phyloP scores from a whole-genome alignment of 2,888 invertebrate genomes.

The Pollenia labialis region DNA sequence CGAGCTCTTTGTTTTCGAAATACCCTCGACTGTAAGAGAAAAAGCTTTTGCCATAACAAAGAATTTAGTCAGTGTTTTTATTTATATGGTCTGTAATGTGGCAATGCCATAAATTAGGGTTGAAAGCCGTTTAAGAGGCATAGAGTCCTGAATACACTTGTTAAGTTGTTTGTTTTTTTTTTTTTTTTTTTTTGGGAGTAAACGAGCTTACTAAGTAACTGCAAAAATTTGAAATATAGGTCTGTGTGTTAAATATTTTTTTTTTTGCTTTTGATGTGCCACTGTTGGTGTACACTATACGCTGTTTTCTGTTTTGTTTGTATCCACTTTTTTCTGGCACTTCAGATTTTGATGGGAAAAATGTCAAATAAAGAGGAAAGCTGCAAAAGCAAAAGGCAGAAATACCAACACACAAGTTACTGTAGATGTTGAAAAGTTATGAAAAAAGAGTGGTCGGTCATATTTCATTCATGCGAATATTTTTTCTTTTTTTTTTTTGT shows the following conservation, averaged over 20 bases:
- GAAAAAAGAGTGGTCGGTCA: constrained; percentile 43
- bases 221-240: constrained; percentile 72
- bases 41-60: constrained; percentile 22
- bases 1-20: background rate
- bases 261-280: constrained; percentile 1
- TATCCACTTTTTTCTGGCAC: constrained; percentile 45
- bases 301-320: constrained; percentile 57
- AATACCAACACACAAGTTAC: background rate
- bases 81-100: constrained; percentile 6
- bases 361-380: constrained; percentile 44
- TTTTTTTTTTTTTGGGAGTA: constrained; percentile 60
- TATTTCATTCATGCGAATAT: constrained; percentile 72
- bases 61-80: background rate
- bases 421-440: constrained; percentile 6
- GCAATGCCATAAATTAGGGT: constrained; percentile 68
- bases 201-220: constrained; percentile 48
- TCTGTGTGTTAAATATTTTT: constrained; percentile 70
- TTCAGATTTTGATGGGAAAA: constrained; percentile 45
- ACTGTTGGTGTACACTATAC: constrained; percentile 30
- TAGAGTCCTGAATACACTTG: constrained; percentile 74
- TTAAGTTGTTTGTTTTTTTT: constrained; percentile 59
- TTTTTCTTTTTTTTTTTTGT: background rate
- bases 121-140: constrained; percentile 71
- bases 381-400: constrained; percentile 14
- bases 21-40: constrained; percentile 43